A percentile compares a stretch with the other conserved stretches of the same genome.
phyloP scores from a whole-genome alignment of 2,113 vertebrate species.

The Toxostoma redivivum region DNA sequence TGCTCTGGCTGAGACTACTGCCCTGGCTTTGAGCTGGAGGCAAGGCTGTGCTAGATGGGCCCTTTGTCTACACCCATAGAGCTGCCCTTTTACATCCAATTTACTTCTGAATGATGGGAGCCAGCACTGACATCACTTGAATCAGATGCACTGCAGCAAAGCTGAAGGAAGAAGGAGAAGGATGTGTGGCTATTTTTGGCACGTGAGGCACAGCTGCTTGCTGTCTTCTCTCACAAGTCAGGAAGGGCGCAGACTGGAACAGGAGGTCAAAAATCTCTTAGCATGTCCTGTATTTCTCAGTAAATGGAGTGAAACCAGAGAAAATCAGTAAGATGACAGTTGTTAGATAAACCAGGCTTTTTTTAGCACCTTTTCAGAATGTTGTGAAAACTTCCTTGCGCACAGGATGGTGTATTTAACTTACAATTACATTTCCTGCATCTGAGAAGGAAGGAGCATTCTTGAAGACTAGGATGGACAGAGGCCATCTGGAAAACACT shows the following conservation, averaged over 20 bases:
- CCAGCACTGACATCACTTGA: neutral
- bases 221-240: neutral
- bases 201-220: neutral
- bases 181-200: neutral
- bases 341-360: neutral
- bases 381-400: neutral
- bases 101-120: neutral
- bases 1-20: neutral
- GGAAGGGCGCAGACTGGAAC: slow-evolving; percentile 8
- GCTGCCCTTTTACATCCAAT: neutral
- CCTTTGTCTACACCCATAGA: neutral
- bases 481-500: neutral
- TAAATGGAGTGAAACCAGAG: neutral
- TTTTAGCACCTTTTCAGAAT: neutral
- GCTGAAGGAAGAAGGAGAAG: neutral
- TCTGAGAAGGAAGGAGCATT: neutral
- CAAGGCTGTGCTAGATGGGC: neutral
- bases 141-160: neutral
- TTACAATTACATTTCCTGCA: neutral
- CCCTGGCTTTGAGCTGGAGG: neutral
- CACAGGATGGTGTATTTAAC: neutral
- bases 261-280: slow-evolving; percentile 8
- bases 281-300: neutral
- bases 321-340: neutral
- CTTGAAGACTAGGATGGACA: neutral